A percentile compares a stretch with the other conserved stretches of the same genome.
Evolutionary conservation across 2,113 vertebrate genomes (phyloP).

Genomic region (Dasyornis broadbenti): DNA sequence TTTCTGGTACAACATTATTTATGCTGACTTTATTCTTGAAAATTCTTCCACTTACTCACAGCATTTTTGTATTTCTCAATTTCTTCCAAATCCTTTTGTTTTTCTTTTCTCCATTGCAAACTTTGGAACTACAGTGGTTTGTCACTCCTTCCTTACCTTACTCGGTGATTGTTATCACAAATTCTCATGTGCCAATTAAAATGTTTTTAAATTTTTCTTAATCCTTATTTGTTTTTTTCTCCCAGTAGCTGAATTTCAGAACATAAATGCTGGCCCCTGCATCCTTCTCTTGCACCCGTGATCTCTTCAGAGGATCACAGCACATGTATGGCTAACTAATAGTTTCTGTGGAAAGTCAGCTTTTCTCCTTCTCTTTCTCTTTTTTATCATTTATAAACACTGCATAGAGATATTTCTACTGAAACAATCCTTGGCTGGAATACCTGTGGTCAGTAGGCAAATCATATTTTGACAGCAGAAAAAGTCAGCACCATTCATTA

Average conservation of each 20-base stretch:
- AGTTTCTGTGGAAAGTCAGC: neutral
- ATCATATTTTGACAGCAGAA: neutral
- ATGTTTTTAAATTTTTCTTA: neutral
- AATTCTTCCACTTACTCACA: neutral
- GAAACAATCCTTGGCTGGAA: neutral
- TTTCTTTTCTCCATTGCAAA: neutral
- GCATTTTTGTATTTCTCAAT: neutral
- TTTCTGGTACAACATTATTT: neutral
- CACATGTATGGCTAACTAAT: too few species aligned
- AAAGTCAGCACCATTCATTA: slow-evolving; percentile 31
- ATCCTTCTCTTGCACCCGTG: neutral
- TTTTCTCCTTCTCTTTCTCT: neutral
- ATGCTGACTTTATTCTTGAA: neutral
- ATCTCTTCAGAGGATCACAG: neutral
- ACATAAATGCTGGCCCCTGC: neutral
- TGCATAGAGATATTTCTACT: neutral
- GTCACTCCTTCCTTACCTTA: neutral
- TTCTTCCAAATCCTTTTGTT: neutral
- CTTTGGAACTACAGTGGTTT: neutral
- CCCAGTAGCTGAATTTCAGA: neutral
- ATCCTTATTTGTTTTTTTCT: neutral
- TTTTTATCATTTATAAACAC: neutral
- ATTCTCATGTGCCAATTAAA: neutral
- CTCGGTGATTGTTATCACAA: neutral
- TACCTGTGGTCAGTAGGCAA: slow-evolving; percentile 25